These are phyloP conservation scores for Hyles lineata DNA, from an alignment of 2,888 invertebrate species.

Conservation along the genomic window DNA sequence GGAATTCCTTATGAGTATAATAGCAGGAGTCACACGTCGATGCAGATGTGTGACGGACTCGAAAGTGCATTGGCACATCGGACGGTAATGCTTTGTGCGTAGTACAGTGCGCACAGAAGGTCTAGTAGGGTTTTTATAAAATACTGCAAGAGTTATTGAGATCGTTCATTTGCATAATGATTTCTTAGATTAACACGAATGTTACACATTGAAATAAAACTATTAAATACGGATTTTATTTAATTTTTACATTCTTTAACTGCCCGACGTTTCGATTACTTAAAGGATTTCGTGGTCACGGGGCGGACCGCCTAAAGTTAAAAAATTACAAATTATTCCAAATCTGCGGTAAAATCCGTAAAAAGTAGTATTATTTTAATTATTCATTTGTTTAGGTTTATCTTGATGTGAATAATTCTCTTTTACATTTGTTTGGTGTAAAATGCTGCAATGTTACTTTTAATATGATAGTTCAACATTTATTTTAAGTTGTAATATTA, in stretches of 20 bases:
- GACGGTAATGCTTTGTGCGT: slow-evolving; percentile 33
- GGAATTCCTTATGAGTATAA: slow-evolving; percentile 33
- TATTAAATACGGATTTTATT: no score
- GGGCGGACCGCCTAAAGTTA: no score
- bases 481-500: no score
- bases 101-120: not conserved
- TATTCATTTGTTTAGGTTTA: not conserved
- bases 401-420: not conserved
- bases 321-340: no score
- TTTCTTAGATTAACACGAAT: no score
- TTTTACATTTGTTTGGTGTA: not conserved
- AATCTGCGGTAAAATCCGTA: no score
- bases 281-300: no score
- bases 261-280: no score
- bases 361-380: not conserved
- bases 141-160: not conserved
- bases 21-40: slow-evolving; percentile 57
- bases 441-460: no score
- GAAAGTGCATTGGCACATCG: slow-evolving; percentile 54
- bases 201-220: no score
- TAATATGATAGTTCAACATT: no score
- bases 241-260: no score
- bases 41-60: slow-evolving; percentile 60
- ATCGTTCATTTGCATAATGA: not conserved
- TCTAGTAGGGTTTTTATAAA: not conserved